phyloP scores from a whole-genome alignment of 2,113 vertebrate species.

The Colossoma macropomum region DNA sequence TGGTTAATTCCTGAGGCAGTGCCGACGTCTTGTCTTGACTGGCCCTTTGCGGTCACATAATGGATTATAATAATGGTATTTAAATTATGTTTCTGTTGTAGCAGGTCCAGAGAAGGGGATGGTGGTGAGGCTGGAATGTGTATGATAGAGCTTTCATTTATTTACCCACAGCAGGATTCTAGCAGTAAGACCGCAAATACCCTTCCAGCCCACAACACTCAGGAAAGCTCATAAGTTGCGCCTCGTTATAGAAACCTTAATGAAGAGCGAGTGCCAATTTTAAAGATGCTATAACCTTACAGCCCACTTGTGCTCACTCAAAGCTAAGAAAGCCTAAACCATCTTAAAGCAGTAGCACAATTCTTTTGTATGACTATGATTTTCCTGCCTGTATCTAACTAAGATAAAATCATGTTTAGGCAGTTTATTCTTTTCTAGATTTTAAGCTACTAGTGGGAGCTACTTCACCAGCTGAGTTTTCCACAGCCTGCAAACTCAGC shows the following conservation, averaged over 20 bases:
- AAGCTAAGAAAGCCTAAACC: not conserved
- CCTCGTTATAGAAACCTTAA: conserved; percentile 20
- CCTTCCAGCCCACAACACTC: conserved; percentile 16
- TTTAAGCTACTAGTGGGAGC: not conserved
- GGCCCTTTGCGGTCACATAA: conserved; percentile 42
- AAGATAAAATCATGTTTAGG: not conserved
- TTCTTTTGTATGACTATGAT: not conserved
- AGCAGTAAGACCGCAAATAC: conserved; percentile 23
- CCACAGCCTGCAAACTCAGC: conserved; percentile 37
- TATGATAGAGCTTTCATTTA: conserved; percentile 35
- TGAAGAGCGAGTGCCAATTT: conserved; percentile 1
- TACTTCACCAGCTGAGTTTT: not conserved
- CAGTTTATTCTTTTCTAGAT: not conserved
- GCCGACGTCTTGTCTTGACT: conserved; percentile 33
- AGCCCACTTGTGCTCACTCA: not conserved
- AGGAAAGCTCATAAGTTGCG: not conserved
- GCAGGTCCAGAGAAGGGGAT: conserved; percentile 30
- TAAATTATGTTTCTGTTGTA: conserved; percentile 25
- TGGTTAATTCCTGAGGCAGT: conserved; percentile 13
- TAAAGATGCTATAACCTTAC: conserved; percentile 3
- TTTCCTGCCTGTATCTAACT: not conserved
- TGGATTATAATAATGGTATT: conserved; percentile 35
- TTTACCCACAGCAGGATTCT: conserved; percentile 34
- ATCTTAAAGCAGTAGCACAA: not conserved
- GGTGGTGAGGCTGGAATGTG: conserved; percentile 46